Conservation (phyloP, 2,113 vertebrate species). For the Sapajus apella region DNA sequence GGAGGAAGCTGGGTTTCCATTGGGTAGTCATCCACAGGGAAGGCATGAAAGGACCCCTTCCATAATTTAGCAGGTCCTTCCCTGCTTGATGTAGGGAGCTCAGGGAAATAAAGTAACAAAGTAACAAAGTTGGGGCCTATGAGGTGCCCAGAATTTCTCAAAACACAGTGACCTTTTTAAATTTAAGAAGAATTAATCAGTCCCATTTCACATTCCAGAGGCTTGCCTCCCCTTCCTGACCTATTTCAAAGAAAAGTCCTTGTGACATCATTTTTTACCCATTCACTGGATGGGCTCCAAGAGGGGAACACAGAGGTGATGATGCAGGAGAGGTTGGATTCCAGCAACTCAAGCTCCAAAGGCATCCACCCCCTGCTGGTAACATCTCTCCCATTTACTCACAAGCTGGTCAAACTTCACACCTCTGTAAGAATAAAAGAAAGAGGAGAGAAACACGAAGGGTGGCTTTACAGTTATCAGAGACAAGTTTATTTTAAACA, state of each 20-base stretch:
- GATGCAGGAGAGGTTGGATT: background rate
- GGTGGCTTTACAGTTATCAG: too few relatives aligned
- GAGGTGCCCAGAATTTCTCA: background rate
- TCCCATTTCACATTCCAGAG: background rate
- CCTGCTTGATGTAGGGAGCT: background rate
- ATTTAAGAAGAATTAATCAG: background rate
- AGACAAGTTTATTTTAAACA: too few relatives aligned
- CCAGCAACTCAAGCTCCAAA: background rate
- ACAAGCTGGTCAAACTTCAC: background rate
- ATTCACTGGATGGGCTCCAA: background rate
- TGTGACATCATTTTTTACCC: background rate
- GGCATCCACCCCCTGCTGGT: background rate
- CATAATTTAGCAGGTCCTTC: background rate
- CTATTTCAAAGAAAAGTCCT: background rate
- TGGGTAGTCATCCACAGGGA: background rate
- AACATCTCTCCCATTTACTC: background rate
- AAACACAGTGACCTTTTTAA: background rate
- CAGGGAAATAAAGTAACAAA: background rate
- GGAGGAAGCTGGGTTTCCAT: background rate
- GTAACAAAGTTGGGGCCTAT: background rate
- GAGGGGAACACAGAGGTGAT: background rate
- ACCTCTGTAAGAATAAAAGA: too few relatives aligned
- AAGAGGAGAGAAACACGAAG: too few relatives aligned
- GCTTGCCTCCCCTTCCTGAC: background rate
- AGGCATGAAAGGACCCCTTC: fast-evolving